Evolutionary conservation across 92 coral and sea anemone genomes (phyloP), one percentile per base, ranked within the genome.

Genomic region (Metridium senile): DNA sequence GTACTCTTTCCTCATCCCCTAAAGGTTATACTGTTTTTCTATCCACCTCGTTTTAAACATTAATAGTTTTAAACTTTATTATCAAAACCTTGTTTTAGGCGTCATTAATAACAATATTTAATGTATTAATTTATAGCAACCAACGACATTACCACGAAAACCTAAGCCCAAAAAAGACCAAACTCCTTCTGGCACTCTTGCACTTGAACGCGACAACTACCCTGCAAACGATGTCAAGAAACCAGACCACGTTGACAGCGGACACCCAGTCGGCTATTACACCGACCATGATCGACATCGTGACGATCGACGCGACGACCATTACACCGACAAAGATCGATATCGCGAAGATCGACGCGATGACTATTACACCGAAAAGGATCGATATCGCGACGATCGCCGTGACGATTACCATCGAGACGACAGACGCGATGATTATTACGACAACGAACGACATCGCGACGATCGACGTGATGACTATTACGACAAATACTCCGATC

Each of bases 81-180:
- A n/a, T n/a, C n/a, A n/a, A n/a, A n/a, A n/a, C n/a, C n/a, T n/a
- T n/a, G n/a, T n/a, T n/a, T n/a, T n/a, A n/a, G n/a, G 23, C 61
- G 10, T 54, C 10, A 19, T 9, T 2, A 54, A 13, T 39, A 39
- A 13, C 49, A 6, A 39, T 39, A 39, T 39, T 39, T 39, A 39
- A 13, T 4, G 8, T 69, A 2, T 45, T 45, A 39, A 9, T 32
- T 54, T 52, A 16, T 21, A 76, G 81, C 34, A 47, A 49, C 81
- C 81, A 64, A 66, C 56, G 17, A 76, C 81, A 62, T 29, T 76
- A n/a, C 71, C 62, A 64, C 63, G 73, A 39, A 76, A 65, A 31
- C 81, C 69, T 39, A 70, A 70, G 43, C 70, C 78, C 11, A 28
- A 26, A 54, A 29, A 23, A 32, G 31, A 59, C 32, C 30, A 33